These are phyloP conservation scores for Allophyes oxyacanthae DNA, from an alignment of 2,888 invertebrate genomes.

Conservation along the genomic window DNA sequence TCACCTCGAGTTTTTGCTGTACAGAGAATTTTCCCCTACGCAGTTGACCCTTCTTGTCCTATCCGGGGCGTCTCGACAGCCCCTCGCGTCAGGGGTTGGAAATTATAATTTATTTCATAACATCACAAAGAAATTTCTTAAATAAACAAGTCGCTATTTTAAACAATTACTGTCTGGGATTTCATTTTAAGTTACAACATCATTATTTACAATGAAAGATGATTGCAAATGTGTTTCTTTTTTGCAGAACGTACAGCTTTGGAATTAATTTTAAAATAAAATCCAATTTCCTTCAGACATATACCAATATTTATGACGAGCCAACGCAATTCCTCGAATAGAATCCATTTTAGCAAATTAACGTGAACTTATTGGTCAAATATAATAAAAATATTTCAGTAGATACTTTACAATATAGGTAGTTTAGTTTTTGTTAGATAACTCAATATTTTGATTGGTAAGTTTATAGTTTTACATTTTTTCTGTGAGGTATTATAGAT, in stretches of 20 bases:
- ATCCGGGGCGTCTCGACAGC: slow-evolving; percentile 65
- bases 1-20: slow-evolving; percentile 58
- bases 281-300: too few species aligned
- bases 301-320: too few species aligned
- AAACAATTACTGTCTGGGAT: slow-evolving; percentile 59
- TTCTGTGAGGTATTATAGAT: too few species aligned
- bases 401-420: too few species aligned
- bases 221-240: slow-evolving; percentile 21
- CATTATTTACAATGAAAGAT: slow-evolving; percentile 46
- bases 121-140: slow-evolving; percentile 56
- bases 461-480: too few species aligned
- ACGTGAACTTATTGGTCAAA: too few species aligned
- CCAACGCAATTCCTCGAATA: too few species aligned
- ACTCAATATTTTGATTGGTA: too few species aligned
- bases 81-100: slow-evolving; percentile 66
- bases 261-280: too few species aligned
- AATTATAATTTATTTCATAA: slow-evolving; percentile 76
- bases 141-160: slow-evolving; percentile 54
- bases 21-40: slow-evolving; percentile 54
- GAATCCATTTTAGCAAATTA: too few species aligned
- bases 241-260: slow-evolving; percentile 3
- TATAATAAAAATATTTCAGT: too few species aligned
- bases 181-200: slow-evolving; percentile 52
- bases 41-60: slow-evolving; percentile 76
- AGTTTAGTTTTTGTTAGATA: too few species aligned